A percentile compares a stretch with the other conserved stretches of the same genome.
Conservation (phyloP, 2,113 vertebrate species). For the Pholis gunnellus region DNA sequence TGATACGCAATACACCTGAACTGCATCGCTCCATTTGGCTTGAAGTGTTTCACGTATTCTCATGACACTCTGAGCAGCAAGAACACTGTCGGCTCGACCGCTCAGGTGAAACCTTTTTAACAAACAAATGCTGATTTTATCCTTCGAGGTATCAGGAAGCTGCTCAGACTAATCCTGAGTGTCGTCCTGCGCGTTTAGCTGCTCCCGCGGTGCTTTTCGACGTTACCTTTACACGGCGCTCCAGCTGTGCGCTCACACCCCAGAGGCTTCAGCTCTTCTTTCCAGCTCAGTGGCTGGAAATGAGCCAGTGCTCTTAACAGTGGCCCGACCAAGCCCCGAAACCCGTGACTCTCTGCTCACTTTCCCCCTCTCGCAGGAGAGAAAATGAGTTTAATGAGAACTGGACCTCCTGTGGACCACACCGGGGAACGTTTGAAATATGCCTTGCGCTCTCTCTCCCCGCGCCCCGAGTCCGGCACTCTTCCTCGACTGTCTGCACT, state of each 20-base stretch:
- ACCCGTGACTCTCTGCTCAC: constrained; percentile 38
- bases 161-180: constrained; percentile 5
- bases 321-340: constrained; percentile 29
- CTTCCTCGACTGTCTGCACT: constrained; percentile 6
- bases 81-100: background rate
- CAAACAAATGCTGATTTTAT: background rate
- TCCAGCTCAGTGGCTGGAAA: constrained; percentile 63
- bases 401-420: constrained; percentile 33
- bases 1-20: background rate
- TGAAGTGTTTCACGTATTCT: background rate
- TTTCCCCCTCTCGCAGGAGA: constrained; percentile 16
- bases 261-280: constrained; percentile 50
- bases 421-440: constrained; percentile 18
- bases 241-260: constrained; percentile 43
- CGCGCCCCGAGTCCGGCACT: background rate
- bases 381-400: constrained; percentile 69
- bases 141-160: background rate
- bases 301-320: constrained; percentile 29
- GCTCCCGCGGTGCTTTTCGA: constrained; percentile 15
- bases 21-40: background rate
- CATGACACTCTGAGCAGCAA: background rate
- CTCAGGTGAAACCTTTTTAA: background rate
- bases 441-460: background rate
- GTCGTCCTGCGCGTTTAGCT: constrained; percentile 29
- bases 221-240: background rate